phyloP scores from a whole-genome alignment of 2,888 invertebrate species.

The Plebejus melissa region DNA sequence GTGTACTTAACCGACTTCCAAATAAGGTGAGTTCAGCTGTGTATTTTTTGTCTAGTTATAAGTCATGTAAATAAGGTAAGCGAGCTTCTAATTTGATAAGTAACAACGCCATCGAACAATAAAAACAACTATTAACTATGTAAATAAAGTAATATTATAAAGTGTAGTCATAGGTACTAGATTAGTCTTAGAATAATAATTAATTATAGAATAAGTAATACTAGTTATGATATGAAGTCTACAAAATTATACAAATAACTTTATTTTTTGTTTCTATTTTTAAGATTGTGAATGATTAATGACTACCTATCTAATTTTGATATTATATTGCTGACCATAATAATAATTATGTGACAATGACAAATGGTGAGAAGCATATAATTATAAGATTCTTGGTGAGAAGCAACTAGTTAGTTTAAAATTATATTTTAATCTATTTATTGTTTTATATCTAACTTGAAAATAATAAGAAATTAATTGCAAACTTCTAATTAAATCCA shows the following conservation, averaged over 20 bases:
- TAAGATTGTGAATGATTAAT: neutral
- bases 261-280: neutral
- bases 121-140: neutral
- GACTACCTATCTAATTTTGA: neutral
- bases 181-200: neutral
- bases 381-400: neutral
- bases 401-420: neutral
- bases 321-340: neutral
- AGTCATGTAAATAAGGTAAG: constrained; percentile 1
- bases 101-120: constrained; percentile 19
- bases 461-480: neutral
- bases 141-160: neutral
- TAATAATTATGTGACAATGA: neutral
- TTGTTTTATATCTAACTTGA: neutral
- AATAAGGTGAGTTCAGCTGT: neutral
- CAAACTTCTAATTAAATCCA: neutral
- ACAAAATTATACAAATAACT: constrained; percentile 9
- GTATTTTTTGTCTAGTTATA: neutral
- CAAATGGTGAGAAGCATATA: neutral
- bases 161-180: neutral
- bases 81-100: constrained; percentile 1
- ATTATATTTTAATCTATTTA: neutral
- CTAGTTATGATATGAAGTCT: neutral
- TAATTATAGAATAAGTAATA: neutral
- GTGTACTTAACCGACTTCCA: neutral